Percentiles rank a stretch among this genome's conserved stretches.
Evolutionary conservation across 1,140 invertebrate species (phyloP).

Genomic region (Pseudomyrmex pallidus): DNA sequence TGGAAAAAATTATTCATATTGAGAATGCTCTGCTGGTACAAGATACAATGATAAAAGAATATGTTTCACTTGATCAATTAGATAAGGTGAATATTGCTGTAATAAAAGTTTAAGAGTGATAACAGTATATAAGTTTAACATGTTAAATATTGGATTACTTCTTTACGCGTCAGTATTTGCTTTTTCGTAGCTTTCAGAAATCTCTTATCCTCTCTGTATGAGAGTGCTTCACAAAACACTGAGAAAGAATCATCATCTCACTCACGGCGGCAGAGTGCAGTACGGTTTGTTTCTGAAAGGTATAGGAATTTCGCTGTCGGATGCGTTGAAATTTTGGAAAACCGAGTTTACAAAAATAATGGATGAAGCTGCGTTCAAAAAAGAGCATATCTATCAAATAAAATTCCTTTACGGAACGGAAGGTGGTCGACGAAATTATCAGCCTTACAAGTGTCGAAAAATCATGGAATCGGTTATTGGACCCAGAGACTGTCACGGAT

Average conservation of each 20-base stretch:
- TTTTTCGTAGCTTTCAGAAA: slow-evolving; percentile 87
- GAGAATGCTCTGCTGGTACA: slow-evolving; percentile 87
- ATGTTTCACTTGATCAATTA: slow-evolving; percentile 89
- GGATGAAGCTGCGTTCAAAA: slow-evolving; percentile 93
- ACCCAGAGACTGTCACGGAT: slow-evolving; percentile 95
- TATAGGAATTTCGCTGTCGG: slow-evolving; percentile 93
- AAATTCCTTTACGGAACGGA: slow-evolving; percentile 98
- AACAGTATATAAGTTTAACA: not conserved
- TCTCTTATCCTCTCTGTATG: slow-evolving; percentile 98
- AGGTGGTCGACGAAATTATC: slow-evolving; percentile 95
- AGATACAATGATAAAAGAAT: slow-evolving; percentile 89
- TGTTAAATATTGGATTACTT: not conserved
- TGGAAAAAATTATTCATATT: slow-evolving; percentile 23
- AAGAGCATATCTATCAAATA: slow-evolving; percentile 95
- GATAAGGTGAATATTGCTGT: slow-evolving; percentile 82
- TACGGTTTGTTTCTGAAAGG: slow-evolving; percentile 98
- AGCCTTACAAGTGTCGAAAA: slow-evolving; percentile 96
- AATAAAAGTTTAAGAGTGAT: not conserved
- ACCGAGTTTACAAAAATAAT: slow-evolving; percentile 94
- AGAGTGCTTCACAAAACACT: slow-evolving; percentile 93
- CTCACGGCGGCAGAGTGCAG: slow-evolving; percentile 94
- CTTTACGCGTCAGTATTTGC: not conserved
- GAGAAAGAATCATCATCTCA: slow-evolving; percentile 93
- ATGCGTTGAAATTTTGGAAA: slow-evolving; percentile 95
- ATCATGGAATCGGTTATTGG: slow-evolving; percentile 93